A percentile compares a stretch with the other conserved stretches of the same genome.
phyloP scores from a whole-genome alignment of 1,140 invertebrate genomes.

The Heliconius congener region DNA sequence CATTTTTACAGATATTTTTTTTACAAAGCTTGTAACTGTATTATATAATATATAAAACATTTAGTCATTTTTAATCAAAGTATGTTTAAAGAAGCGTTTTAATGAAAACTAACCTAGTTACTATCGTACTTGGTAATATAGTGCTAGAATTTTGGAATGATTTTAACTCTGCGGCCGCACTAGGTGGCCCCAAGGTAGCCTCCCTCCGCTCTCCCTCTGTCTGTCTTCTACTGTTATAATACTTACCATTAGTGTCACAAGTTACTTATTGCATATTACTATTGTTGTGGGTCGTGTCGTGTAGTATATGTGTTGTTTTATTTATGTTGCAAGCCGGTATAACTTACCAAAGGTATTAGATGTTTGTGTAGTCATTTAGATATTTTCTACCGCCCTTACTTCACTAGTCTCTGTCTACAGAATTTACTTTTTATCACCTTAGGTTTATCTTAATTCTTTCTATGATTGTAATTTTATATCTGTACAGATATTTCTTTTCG shows the following conservation, averaged over 20 bases:
- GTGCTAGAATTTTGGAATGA: conserved; percentile 33
- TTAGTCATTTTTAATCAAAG: conserved; percentile 25
- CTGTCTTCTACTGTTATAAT: conserved; percentile 26
- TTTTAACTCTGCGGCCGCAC: conserved; percentile 12
- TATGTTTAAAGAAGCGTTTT: conserved; percentile 25
- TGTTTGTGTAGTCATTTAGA: conserved; percentile 70
- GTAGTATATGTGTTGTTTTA: conserved; percentile 61
- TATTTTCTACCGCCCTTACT: conserved; percentile 59
- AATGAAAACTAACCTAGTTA: conserved; percentile 31
- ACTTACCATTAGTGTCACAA: conserved; percentile 45
- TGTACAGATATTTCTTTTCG: conserved; percentile 50
- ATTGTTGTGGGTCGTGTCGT: conserved; percentile 58
- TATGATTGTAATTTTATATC: conserved; percentile 54
- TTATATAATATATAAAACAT: conserved; percentile 17
- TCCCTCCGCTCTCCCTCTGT: conserved; percentile 11
- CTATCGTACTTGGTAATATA: conserved; percentile 31
- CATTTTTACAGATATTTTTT: conserved; percentile 29
- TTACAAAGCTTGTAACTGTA: conserved; percentile 18
- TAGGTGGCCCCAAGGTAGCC: conserved; percentile 23
- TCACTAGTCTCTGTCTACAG: conserved; percentile 49
- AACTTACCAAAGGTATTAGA: conserved; percentile 79
- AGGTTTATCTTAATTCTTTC: conserved; percentile 20
- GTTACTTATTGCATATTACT: conserved; percentile 49
- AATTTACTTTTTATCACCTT: conserved; percentile 44
- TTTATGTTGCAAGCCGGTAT: conserved; percentile 70